Base-by-base conservation (phyloP, 2,888 invertebrate species). In the Drosophila mercatorum region DNA sequence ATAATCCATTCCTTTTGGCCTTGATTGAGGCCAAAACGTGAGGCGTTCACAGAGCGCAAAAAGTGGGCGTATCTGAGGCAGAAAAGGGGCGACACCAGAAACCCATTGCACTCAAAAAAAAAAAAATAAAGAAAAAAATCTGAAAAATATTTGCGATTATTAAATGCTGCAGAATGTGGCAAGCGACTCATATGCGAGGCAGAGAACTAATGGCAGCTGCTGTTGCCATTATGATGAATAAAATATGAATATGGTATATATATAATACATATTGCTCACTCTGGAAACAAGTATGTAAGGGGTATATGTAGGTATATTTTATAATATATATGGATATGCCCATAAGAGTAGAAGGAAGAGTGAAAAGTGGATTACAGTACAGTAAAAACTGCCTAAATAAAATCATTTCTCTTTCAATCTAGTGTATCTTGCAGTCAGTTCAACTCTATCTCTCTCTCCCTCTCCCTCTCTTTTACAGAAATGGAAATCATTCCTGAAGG, bases 401-500 rank as follows among this genome's bases (percentile, higher is more conserved):
- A 47, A 28, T 28, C 28, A 3, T 5, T 28, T 28, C 28, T 28
- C 28, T 28, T 28, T 28, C 28, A 28, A 28, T 34, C 31, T 34
- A 7, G 34, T 10, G 10, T 22, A 61, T 11, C 14, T 26, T 14
- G 5, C 11, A 34, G 11, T 52, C 17, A 12, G 22, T 38, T 38
- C 0, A 7, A 53, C 11, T 36, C 5, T 5, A 4, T n/a, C 22
- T 22, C 1, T 22, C 22, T 38, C 52, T 38, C 8, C 36, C 17
- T 38, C 14, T 34, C 31, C 11, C 17, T 34, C 7, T 72, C 43
- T 59, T 58, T 91, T 95, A 69, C 94, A 96, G 96, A 96, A 94
- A 96, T 96, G 96, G 96, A 96, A 96, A 95, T 96, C 95, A 95
- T 95, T 94, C 94, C 95, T 93, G 96, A 96, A 94, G 96, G 96